Evolutionary conservation across 2,113 vertebrate genomes (phyloP).

Genomic region (Dromiciops gliroides): DNA sequence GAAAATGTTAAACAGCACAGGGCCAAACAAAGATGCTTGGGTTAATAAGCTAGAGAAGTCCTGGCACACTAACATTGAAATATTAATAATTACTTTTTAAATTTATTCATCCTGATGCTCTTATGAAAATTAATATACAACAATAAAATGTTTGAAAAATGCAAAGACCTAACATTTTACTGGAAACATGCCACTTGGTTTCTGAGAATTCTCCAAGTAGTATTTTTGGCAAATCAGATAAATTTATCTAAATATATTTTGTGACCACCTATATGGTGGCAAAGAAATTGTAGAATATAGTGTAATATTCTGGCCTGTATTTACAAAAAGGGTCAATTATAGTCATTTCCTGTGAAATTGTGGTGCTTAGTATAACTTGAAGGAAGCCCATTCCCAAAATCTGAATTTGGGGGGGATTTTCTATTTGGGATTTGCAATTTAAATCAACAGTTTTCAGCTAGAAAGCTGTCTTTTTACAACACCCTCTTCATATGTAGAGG

Average conservation of each 20-base stretch:
- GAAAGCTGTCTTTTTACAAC: constrained; percentile 6
- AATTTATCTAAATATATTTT: constrained; percentile 37
- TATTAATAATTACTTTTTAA: neutral
- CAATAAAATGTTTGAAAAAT: neutral
- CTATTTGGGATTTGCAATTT: neutral
- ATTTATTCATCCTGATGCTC: neutral
- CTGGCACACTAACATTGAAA: neutral
- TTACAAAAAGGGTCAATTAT: constrained; percentile 14
- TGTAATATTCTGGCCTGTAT: neutral
- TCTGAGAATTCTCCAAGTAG: neutral
- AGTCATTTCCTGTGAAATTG: constrained; percentile 31
- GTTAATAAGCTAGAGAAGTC: neutral
- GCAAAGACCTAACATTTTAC: neutral
- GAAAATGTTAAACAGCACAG: neutral
- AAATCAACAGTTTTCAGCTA: constrained; percentile 29
- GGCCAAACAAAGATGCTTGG: neutral
- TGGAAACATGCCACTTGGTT: neutral
- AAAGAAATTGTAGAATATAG: constrained; percentile 52
- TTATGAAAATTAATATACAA: neutral
- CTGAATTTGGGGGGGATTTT: neutral
- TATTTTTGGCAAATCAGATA: constrained; percentile 60
- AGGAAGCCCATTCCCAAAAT: constrained; percentile 29
- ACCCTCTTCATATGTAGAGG: constrained; percentile 14
- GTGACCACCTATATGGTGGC: constrained; percentile 42
- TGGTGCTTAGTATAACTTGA: neutral